Evolutionary conservation across 2,113 vertebrate species (phyloP).

Genomic region (Vulpes lagopus): DNA sequence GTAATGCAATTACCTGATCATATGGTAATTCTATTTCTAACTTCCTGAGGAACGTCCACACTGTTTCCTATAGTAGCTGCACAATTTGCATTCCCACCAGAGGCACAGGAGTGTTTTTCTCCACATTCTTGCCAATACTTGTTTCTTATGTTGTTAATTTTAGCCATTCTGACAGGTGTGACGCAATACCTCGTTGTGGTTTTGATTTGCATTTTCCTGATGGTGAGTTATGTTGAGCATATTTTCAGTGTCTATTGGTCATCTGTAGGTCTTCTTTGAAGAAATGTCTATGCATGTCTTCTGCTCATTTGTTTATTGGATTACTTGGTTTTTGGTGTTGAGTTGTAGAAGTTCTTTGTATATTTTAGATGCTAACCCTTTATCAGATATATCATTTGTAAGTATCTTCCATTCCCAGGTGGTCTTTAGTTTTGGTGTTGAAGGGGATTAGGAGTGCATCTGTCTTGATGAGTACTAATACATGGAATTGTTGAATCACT

Average conservation of each 20-base stretch:
- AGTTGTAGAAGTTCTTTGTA: background rate
- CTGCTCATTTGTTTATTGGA: background rate
- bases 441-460: background rate
- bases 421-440: background rate
- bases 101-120: background rate
- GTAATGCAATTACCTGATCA: background rate
- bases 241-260: background rate
- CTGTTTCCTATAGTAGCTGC: background rate
- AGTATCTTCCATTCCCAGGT: background rate
- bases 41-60: background rate
- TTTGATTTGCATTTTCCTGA: background rate
- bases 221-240: background rate
- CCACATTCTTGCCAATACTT: background rate
- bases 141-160: background rate
- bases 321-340: background rate
- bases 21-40: background rate
- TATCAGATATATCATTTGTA: background rate
- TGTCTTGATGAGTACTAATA: background rate
- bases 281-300: background rate
- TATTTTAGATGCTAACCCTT: background rate
- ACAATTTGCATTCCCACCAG: background rate
- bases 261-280: background rate
- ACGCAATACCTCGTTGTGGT: background rate
- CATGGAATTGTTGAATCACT: background rate
- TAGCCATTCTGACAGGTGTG: background rate